Percentiles rank a stretch among this genome's conserved stretches.
These are phyloP conservation scores for Progne subis DNA, from an alignment of 2,113 vertebrate species.

Conservation along the genomic window DNA sequence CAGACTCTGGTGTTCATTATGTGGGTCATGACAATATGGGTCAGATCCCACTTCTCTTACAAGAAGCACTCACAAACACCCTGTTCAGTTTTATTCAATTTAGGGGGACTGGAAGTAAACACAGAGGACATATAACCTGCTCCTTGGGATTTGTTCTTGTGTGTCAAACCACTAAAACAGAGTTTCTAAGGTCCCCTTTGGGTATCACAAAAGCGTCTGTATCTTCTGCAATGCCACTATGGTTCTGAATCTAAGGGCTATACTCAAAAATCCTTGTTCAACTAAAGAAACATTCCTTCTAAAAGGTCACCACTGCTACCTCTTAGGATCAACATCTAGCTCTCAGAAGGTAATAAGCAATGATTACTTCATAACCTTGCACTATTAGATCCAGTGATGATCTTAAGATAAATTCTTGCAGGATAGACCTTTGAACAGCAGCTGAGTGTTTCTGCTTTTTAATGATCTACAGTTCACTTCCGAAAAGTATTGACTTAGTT, in stretches of 20 bases:
- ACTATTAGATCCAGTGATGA: not conserved
- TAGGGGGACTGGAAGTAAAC: not conserved
- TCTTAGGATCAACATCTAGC: not conserved
- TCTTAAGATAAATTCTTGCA: not conserved
- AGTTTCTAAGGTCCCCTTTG: not conserved
- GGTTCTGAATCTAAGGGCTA: not conserved
- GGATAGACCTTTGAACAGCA: not conserved
- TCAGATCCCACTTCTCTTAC: not conserved
- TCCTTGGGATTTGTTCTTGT: not conserved
- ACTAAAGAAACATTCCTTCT: not conserved
- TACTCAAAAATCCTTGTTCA: not conserved
- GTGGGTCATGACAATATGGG: not conserved
- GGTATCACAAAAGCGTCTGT: fast-evolving
- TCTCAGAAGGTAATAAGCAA: not conserved
- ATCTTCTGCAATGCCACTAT: not conserved
- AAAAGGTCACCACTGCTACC: not conserved
- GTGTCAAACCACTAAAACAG: not conserved
- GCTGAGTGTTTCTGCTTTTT: not conserved
- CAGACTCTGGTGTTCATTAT: not conserved
- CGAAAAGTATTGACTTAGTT: not conserved
- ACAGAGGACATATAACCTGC: not conserved
- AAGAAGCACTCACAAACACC: not conserved
- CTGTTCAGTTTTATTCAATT: not conserved
- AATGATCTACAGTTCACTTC: conserved; percentile 2
- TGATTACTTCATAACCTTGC: not conserved